Evolutionary conservation across 2,888 invertebrate species (phyloP).

Genomic region (Cacoxenus indagator): DNA sequence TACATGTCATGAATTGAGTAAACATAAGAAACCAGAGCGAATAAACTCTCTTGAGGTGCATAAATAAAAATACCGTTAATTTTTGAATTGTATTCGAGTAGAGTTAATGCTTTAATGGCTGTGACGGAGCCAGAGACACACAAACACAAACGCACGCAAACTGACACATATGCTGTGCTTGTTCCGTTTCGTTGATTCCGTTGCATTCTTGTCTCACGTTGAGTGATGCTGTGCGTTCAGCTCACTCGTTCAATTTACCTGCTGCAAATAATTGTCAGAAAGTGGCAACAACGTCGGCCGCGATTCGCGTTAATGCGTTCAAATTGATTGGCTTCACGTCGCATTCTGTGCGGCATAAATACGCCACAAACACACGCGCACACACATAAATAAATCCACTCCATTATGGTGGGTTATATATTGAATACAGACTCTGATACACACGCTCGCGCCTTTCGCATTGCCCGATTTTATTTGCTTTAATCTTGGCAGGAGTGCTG

Average conservation of each 20-base stretch:
- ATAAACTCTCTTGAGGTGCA: background rate
- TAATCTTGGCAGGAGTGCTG: too few species aligned
- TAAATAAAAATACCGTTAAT: slow-evolving; percentile 13
- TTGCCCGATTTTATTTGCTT: too few species aligned
- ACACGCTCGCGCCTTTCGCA: too few species aligned
- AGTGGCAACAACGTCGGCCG: background rate
- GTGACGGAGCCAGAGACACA: background rate
- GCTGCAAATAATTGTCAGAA: slow-evolving; percentile 18
- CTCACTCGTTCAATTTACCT: background rate
- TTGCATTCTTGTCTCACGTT: background rate
- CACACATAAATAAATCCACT: background rate
- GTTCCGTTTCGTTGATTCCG: background rate
- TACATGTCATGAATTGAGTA: too few species aligned
- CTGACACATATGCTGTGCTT: background rate
- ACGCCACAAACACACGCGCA: background rate
- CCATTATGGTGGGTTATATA: too few species aligned
- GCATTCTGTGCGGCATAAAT: background rate
- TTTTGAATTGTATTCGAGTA: slow-evolving; percentile 9
- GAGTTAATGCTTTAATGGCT: background rate
- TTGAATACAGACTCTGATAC: too few species aligned
- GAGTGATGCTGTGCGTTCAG: too few species aligned
- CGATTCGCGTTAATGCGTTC: slow-evolving; percentile 17
- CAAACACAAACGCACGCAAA: background rate
- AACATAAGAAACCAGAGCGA: too few species aligned
- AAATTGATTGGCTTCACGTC: slow-evolving; percentile 20